Evolutionary conservation across 2,888 invertebrate genomes (phyloP).

Genomic region (Zygaena filipendulae): DNA sequence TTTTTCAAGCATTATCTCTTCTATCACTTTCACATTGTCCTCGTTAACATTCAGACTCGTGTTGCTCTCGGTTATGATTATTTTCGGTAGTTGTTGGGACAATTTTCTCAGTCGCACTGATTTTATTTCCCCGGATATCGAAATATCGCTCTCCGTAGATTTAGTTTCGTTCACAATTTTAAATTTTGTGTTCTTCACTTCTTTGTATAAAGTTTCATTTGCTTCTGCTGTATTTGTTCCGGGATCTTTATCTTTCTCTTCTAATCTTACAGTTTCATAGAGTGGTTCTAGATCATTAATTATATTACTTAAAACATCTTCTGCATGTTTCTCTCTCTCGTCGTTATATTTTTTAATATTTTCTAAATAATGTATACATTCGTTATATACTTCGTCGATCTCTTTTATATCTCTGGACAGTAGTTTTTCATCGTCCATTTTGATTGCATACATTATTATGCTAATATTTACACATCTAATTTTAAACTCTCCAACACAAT

Average conservation of each 20-base stretch:
- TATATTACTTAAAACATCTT: slow-evolving; percentile 8
- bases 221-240: slow-evolving; percentile 1
- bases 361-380: slow-evolving; percentile 46
- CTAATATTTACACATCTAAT: too few relatives aligned
- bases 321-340: slow-evolving; percentile 3
- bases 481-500: too few relatives aligned
- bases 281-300: slow-evolving; percentile 25
- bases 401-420: too few relatives aligned
- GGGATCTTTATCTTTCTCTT: slow-evolving; percentile 6
- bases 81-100: slow-evolving; percentile 49
- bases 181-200: slow-evolving; percentile 22
- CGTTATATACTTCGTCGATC: slow-evolving; percentile 48
- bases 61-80: slow-evolving; percentile 50
- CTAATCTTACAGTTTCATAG: slow-evolving; percentile 28
- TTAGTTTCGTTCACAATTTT: slow-evolving; percentile 39
- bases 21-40: too few relatives aligned
- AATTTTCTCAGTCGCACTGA: slow-evolving; percentile 43
- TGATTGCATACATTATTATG: too few relatives aligned
- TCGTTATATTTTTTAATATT: slow-evolving; percentile 15
- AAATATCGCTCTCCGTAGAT: slow-evolving; percentile 30
- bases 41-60: slow-evolving; percentile 31
- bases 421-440: too few relatives aligned
- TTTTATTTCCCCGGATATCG: slow-evolving; percentile 28
- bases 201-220: slow-evolving; percentile 9
- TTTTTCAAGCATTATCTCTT: too few relatives aligned